Conservation (phyloP, 2,888 invertebrate species). For the Apodemia hepburni region DNA sequence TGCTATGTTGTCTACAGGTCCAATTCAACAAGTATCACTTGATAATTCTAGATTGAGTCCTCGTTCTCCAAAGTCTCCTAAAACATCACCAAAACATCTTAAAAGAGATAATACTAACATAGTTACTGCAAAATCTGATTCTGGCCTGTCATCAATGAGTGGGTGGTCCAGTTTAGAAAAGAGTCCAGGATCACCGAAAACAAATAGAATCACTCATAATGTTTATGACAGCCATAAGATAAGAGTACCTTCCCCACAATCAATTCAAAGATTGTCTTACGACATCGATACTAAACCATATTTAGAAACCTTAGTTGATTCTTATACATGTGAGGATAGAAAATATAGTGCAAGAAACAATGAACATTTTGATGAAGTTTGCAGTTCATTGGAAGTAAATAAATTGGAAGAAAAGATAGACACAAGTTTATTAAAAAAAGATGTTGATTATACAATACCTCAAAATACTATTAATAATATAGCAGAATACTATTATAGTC, state of each 20-base stretch:
- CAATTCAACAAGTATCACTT: constrained; percentile 40
- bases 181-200: constrained; percentile 90
- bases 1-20: constrained; percentile 54
- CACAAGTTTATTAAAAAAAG: constrained; percentile 50
- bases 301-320: constrained; percentile 80
- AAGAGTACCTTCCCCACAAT: constrained; percentile 62
- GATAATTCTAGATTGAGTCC: constrained; percentile 82
- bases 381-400: constrained; percentile 47
- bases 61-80: constrained; percentile 86
- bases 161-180: constrained; percentile 93
- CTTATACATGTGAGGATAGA: constrained; percentile 58
- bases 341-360: constrained; percentile 48
- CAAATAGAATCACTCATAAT: constrained; percentile 58
- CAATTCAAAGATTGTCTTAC: constrained; percentile 57
- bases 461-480: constrained; percentile 57
- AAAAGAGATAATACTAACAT: constrained; percentile 82
- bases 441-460: constrained; percentile 47
- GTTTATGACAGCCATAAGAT: constrained; percentile 65
- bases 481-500: constrained; percentile 66
- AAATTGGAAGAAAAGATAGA: constrained; percentile 56
- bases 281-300: constrained; percentile 70
- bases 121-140: constrained; percentile 90
- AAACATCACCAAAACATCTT: constrained; percentile 85
- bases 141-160: constrained; percentile 92
- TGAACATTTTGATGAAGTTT: constrained; percentile 11